Conservation (phyloP, 2,888 invertebrate species). For the Periphyllus acericola region DNA sequence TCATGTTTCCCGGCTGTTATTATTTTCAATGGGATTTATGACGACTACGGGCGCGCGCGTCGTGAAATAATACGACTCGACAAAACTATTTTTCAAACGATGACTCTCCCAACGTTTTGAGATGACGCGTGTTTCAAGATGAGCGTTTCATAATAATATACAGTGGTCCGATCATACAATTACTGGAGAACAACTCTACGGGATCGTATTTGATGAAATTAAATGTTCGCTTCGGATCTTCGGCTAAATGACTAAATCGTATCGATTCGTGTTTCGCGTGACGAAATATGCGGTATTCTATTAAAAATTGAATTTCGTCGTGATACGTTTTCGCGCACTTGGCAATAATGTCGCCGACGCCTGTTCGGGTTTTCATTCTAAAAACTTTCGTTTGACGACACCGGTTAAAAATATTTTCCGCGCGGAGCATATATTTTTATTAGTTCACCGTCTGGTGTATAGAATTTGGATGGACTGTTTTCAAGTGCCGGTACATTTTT, state of each 20-base stretch:
- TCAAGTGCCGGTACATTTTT: conserved; percentile 12
- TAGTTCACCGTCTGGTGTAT: not conserved
- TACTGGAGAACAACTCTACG: no score
- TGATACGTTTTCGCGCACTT: no score
- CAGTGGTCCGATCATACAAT: not conserved
- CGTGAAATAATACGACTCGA: not conserved
- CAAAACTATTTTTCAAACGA: not conserved
- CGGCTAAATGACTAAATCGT: no score
- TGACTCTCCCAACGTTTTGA: not conserved
- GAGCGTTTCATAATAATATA: not conserved
- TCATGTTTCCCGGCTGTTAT: no score
- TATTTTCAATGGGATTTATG: not conserved
- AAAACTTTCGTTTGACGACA: conserved; percentile 1
- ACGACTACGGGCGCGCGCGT: not conserved
- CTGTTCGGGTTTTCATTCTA: not conserved
- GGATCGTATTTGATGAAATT: no score
- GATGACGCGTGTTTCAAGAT: not conserved
- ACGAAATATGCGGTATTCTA: no score
- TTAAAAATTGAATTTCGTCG: no score
- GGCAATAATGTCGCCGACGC: not conserved
- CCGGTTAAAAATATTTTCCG: not conserved
- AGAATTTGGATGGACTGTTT: conserved; percentile 6
- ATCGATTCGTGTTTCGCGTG: no score
- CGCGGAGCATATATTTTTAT: not conserved
- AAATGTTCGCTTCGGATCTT: no score